These are phyloP conservation scores for Heliconius nattereri DNA, from an alignment of 1,140 invertebrate genomes.

Conservation along the genomic window DNA sequence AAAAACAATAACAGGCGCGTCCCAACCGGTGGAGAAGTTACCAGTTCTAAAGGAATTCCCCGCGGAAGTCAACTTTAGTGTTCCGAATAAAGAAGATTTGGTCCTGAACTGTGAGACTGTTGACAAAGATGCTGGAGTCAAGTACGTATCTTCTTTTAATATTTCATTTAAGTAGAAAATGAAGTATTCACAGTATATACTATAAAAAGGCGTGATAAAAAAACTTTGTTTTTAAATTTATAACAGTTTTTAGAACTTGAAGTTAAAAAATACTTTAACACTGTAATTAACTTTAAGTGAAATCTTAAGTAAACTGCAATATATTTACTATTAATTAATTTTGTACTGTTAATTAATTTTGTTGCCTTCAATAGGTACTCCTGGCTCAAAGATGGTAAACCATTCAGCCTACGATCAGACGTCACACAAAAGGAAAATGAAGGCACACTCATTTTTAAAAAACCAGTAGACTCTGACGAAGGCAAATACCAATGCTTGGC, in stretches of 20 bases:
- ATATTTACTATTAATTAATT: too few species aligned
- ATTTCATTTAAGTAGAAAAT: background rate
- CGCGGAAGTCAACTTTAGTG: conserved; percentile 34
- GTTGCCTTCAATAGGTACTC: conserved; percentile 33
- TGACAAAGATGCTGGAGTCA: conserved; percentile 20
- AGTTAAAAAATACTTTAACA: too few species aligned
- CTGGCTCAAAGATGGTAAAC: conserved; percentile 45
- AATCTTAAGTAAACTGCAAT: too few species aligned
- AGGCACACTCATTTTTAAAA: conserved; percentile 52
- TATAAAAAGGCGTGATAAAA: too few species aligned
- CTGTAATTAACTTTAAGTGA: too few species aligned
- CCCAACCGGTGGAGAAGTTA: conserved; percentile 32
- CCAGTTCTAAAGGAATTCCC: conserved; percentile 36
- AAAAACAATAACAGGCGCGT: conserved; percentile 30
- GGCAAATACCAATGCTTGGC: conserved; percentile 59
- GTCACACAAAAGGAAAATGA: conserved; percentile 44
- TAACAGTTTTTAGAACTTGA: too few species aligned
- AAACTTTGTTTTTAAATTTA: too few species aligned
- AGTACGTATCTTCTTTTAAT: conserved; percentile 10
- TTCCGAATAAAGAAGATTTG: conserved; percentile 24
- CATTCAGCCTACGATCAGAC: conserved; percentile 25
- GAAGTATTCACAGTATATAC: too few species aligned
- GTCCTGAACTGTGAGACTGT: conserved; percentile 37
- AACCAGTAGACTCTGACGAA: conserved; percentile 45
- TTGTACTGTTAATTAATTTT: background rate